Conservation (phyloP, 2,113 vertebrate genomes). For the Astur gentilis region DNA sequence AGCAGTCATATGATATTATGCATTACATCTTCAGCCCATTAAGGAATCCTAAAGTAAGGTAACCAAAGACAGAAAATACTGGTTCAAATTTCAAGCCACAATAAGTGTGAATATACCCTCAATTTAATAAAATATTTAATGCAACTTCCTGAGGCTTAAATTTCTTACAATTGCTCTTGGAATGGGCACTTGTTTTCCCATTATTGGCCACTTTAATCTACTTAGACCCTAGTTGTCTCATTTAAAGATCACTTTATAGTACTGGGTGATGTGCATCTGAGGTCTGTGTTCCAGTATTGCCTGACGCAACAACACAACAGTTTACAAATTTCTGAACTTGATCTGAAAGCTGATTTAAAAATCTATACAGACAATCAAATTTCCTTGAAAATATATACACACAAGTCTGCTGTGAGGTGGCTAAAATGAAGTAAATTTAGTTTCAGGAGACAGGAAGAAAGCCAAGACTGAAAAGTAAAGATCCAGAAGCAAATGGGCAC, state of each 20-base stretch:
- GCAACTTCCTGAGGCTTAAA: slow-evolving; percentile 91
- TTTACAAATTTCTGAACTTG: slow-evolving; percentile 90
- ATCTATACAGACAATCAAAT: slow-evolving; percentile 89
- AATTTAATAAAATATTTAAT: slow-evolving; percentile 98
- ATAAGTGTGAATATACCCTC: slow-evolving; percentile 93
- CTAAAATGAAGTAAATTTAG: slow-evolving; percentile 89
- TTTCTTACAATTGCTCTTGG: slow-evolving; percentile 89
- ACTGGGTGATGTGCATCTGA: slow-evolving; percentile 74
- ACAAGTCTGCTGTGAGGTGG: slow-evolving; percentile 88
- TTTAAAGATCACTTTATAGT: slow-evolving; percentile 85
- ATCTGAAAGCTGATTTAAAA: slow-evolving; percentile 90
- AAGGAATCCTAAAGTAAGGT: slow-evolving; percentile 89
- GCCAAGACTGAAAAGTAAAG: slow-evolving; percentile 76
- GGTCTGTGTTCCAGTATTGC: slow-evolving; percentile 71
- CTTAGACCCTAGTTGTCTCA: slow-evolving; percentile 81
- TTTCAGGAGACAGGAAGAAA: slow-evolving; percentile 89
- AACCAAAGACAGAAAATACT: slow-evolving; percentile 94
- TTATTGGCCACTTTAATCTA: slow-evolving; percentile 91
- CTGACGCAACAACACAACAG: slow-evolving; percentile 83
- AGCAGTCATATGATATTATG: slow-evolving; percentile 85
- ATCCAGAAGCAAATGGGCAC: slow-evolving; percentile 80
- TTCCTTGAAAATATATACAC: slow-evolving; percentile 92
- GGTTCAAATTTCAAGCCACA: slow-evolving; percentile 90
- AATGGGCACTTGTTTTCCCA: slow-evolving; percentile 88
- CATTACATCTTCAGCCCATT: slow-evolving; percentile 88